Evolutionary conservation across 2,888 invertebrate species (phyloP), one percentile per base, ranked within the genome.

Genomic region (Smittia aterrima): DNA sequence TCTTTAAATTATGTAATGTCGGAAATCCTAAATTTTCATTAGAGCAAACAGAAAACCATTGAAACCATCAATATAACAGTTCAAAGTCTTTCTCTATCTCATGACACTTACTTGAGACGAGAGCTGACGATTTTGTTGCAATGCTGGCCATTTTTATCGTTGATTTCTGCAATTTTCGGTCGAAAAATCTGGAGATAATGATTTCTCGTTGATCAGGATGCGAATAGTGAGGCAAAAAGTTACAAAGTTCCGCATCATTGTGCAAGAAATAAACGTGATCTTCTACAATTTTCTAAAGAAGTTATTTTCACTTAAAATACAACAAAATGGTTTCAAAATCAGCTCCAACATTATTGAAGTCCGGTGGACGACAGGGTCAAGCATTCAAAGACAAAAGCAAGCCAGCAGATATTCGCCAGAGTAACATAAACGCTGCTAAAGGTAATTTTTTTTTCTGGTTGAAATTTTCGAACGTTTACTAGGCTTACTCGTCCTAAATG

Each of bases 401-500:
- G 85, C 98, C 98, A 62, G 87, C 90, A 54, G 96, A 97, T 86
- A 95, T 98, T 80, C 89, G 98, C 74, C 86, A 88, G 77, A 98
- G 97, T 82, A 99, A 99, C 83, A 98, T 99, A 79, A 91, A 92
- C 84, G 98, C 99, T 80, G 98, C 97, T 74, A 99, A 98, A 92
- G 96, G 97, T 96, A 87, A 75, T 75, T 77, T 75, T 75, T 75
- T 70, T 54, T 64, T 67, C 64, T 25, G 16, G 6, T 64, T 64
- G 7, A 64, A 64, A 64, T 25, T 18, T 64, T 13, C 22, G 58
- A 38, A n/a, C n/a, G n/a, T n/a, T n/a, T n/a, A n/a, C n/a, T n/a
- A n/a, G 20, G 22, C 13, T 27, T 66, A 3, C 18, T 16, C 66
- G 13, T 1, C 20, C 66, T 20, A 64, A 62, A 70, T 24, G 47